Base-by-base conservation (phyloP, 1,140 invertebrate genomes). In the Drosophila biarmipes region DNA sequence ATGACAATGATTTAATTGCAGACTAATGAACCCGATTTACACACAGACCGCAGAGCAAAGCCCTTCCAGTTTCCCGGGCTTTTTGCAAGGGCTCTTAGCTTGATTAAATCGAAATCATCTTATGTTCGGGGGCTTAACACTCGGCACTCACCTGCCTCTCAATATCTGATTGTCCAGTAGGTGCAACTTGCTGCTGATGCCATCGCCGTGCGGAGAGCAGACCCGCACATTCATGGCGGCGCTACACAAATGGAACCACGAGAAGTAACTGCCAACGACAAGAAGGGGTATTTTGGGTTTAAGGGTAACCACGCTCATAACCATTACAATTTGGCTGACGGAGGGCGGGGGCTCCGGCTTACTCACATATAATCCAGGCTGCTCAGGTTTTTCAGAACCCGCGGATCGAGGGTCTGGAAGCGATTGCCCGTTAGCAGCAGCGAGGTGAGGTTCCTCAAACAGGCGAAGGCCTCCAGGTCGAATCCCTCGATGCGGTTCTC, bases 171-270 rank as follows among this genome's bases (percentile, higher is more conserved):
- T 94, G 68, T 94, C 94, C 71, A 95, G 82, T 15, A 95, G 87
- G 90, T 95, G 94, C 63, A 94, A 90, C 15, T 93, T 92, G 64
- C 93, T 93, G 51, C 93, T 94, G 58, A 94, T 94, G 31, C 95
- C 95, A 86, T 95, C 95, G 14, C 94, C 94, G 80, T 93, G 93
- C 1, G 95, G 95, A 58, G 93, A 81, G 79, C 95, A 95, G 29
- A 93, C 92, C 17, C 93, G 77, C 7, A 95, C 94, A 73, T 94
- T 93, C 6, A 92, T 86, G 12, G 94, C 94, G 52, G 94, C 94
- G 4, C 92, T 92, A 75, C 95, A 95, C 86, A 94, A 92, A 73
- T 93, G 92, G 87, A 95, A 95, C 71, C 93, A 92, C 53, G 94
- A 93, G 82, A 95, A 95, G 80, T 95, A 94, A 37, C 95, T 95